Evolutionary conservation across 1,140 invertebrate species (phyloP).

Genomic region (Drosophila ohnishii): DNA sequence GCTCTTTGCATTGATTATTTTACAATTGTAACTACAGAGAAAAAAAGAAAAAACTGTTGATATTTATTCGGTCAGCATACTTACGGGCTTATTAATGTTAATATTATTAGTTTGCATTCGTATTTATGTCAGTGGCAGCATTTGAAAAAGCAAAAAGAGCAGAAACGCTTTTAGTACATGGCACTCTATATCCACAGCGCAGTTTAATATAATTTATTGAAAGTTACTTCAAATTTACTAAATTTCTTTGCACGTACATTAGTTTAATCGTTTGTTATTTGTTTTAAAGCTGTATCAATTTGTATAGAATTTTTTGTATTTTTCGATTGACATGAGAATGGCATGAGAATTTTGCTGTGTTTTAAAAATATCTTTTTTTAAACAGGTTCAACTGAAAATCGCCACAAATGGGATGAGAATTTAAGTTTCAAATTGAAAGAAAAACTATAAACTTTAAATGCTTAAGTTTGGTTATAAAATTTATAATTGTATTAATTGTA

Average conservation of each 20-base stretch:
- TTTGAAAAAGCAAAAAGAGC: conserved; percentile 57
- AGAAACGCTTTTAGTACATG: conserved; percentile 40
- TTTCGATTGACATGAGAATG: conserved; percentile 62
- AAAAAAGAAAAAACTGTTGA: not conserved
- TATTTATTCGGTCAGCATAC: conserved; percentile 36
- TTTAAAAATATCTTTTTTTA: conserved; percentile 15
- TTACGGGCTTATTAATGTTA: conserved; percentile 62
- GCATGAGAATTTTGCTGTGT: conserved; percentile 75
- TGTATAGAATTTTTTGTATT: conserved; percentile 49
- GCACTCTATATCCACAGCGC: conserved; percentile 11
- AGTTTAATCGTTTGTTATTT: conserved; percentile 42
- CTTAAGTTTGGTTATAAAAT: not conserved
- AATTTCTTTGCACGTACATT: conserved; percentile 44
- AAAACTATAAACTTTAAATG: not conserved
- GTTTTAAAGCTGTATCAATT: conserved; percentile 52
- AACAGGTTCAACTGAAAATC: conserved; percentile 13
- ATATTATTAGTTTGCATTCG: conserved; percentile 22
- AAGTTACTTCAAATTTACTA: conserved; percentile 25
- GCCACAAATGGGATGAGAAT: conserved; percentile 30
- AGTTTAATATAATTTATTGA: conserved; percentile 17
- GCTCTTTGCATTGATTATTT: conserved; percentile 21
- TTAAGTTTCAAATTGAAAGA: conserved; percentile 19
- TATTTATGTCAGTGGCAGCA: conserved; percentile 56
- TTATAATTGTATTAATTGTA: conserved; percentile 11
- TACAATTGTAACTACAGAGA: conserved; percentile 25